Percentiles rank a stretch among this genome's conserved stretches.
Evolutionary conservation across 2,113 vertebrate species (phyloP).

Genomic region (Pomatostomus ruficeps): DNA sequence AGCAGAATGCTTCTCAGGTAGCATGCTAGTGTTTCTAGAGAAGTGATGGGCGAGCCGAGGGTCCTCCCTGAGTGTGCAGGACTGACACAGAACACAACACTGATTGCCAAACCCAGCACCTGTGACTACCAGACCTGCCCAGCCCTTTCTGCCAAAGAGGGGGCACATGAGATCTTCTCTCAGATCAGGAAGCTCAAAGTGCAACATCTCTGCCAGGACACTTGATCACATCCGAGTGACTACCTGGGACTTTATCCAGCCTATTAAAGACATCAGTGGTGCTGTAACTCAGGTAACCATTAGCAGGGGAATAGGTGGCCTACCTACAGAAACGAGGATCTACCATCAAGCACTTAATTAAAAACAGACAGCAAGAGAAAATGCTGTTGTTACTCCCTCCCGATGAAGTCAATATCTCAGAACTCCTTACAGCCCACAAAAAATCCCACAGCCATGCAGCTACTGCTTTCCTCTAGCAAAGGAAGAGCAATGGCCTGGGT

Average conservation of each 20-base stretch:
- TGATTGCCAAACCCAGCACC: neutral
- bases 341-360: neutral
- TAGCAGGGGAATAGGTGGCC: neutral
- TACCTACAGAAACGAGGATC: neutral
- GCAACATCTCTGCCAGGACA: neutral
- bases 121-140: neutral
- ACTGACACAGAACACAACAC: neutral
- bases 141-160: neutral
- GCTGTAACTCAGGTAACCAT: neutral
- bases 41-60: neutral
- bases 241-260: neutral
- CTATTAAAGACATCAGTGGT: neutral
- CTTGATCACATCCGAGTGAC: neutral
- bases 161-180: neutral
- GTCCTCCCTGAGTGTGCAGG: accelerated
- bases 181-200: neutral
- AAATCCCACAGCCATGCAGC: neutral
- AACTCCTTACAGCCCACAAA: neutral
- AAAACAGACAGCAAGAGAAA: neutral
- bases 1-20: neutral
- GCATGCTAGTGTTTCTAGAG: neutral
- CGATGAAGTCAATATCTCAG: neutral
- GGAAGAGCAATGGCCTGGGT: neutral
- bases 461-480: neutral
- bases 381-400: neutral